Base-by-base conservation (phyloP, 2,113 vertebrate species). In the Excalfactoria chinensis region DNA sequence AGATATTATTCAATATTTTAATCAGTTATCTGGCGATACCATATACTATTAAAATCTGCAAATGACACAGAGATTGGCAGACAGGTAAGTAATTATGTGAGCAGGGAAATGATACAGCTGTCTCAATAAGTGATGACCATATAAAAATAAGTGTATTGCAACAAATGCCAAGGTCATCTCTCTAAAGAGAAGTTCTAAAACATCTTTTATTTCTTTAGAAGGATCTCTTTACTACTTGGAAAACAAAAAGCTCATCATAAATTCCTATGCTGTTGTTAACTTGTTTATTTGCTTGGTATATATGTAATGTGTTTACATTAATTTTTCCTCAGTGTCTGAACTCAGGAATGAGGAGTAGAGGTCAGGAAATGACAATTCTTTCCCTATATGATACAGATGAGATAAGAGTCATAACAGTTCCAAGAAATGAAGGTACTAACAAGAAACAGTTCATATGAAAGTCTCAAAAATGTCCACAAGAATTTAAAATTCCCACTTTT, bases 1-100 rank as follows among this genome's bases (percentile, higher is more conserved):
- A 6, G 60, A 35, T 51, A 70, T 70, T 70, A 74, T 78, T 93
- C 37, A 91, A 91, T 94, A 86, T 89, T 83, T 95, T 86, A 35
- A 83, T 94, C 83, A 90, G 88, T 93, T n/a, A 69, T 41, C 25
- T 80, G 55, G 32, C 88, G 83, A 60, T 88, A 93, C 76, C 75
- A 80, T 83, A 25, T 93, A 63, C 32, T 80, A 28, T 32, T 85
- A 59, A 93, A 91, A 67, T 83, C 43, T 88, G 17, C n/a, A 88
- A 59, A 48, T 68, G 43, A 14, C 2, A 2, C 18, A 77, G 53
- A 74, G 56, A 83, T 35, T 84, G 71, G 72, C 43, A 43, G 32
- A 9, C 19, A 80, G 11, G 13, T 83, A 79, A 56, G 9, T 75
- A 73, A 43, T 34, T 37, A 59, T 62, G 18, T 23, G 14, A 26